Evolutionary conservation across 2,113 vertebrate species (phyloP).

Genomic region (Tetraodon nigroviridis): DNA sequence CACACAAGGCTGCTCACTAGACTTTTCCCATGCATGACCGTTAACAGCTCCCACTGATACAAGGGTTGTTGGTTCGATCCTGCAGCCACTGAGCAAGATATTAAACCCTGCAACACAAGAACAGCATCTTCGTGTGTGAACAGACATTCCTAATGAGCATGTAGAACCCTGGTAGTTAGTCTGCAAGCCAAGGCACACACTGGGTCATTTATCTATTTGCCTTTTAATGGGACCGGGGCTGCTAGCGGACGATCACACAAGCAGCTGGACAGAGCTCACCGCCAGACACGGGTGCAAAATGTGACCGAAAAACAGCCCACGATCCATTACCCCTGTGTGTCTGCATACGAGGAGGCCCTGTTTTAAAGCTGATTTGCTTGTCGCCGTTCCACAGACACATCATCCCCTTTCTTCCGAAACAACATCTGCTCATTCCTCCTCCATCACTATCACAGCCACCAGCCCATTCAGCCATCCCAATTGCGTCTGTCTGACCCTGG

Average conservation of each 20-base stretch:
- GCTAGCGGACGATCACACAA: no score
- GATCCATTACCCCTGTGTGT: slow-evolving; percentile 41
- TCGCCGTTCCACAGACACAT: slow-evolving; percentile 63
- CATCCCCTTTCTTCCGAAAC: slow-evolving; percentile 46
- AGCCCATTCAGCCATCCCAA: slow-evolving; percentile 62
- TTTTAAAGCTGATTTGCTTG: slow-evolving; percentile 62
- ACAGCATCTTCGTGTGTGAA: no score
- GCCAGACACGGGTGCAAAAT: slow-evolving; percentile 47
- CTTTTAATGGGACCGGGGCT: slow-evolving; percentile 6
- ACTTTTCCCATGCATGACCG: slow-evolving; percentile 48
- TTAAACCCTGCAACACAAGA: no score
- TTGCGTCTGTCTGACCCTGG: slow-evolving; percentile 61
- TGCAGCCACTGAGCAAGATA: no score
- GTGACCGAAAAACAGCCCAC: slow-evolving; percentile 59
- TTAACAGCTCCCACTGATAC: slow-evolving; percentile 14
- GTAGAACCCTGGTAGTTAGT: no score
- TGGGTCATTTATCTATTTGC: background rate
- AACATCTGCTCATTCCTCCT: slow-evolving; percentile 13
- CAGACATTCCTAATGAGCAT: no score
- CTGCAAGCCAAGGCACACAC: background rate
- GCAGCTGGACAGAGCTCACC: slow-evolving; percentile 14
- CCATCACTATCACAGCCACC: slow-evolving; percentile 36
- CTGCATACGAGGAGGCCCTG: slow-evolving; percentile 38
- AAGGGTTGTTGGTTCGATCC: no score
- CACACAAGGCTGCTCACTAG: slow-evolving; percentile 41